phyloP scores from a whole-genome alignment of 2,888 invertebrate species.

The Elmis aenea region DNA sequence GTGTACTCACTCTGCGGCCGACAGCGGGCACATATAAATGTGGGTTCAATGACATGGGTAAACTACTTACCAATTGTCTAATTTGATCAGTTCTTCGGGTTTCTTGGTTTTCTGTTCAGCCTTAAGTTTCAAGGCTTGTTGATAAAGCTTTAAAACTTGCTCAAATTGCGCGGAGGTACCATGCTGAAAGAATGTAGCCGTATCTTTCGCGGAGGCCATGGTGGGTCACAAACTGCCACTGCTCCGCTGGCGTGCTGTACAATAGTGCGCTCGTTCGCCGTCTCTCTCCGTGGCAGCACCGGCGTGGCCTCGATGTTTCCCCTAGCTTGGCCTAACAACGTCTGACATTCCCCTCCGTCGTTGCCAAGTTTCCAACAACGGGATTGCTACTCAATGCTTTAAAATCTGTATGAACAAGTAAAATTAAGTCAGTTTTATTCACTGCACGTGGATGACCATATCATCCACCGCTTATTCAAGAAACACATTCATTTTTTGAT shows the following conservation, averaged over 20 bases:
- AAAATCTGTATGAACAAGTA: too few relatives aligned
- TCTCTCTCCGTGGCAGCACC: constrained; percentile 32
- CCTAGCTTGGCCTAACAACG: constrained; percentile 41
- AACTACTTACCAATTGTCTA: constrained; percentile 88
- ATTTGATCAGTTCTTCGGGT: constrained; percentile 89
- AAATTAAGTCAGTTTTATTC: too few relatives aligned
- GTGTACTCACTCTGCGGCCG: constrained; percentile 50
- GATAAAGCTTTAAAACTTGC: constrained; percentile 85
- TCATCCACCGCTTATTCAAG: too few relatives aligned
- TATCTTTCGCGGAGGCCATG: constrained; percentile 76
- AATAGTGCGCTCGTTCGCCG: constrained; percentile 30
- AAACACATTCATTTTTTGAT: too few relatives aligned
- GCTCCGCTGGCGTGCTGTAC: constrained; percentile 34
- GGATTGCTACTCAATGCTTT: constrained; percentile 7
- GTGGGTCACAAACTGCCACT: constrained; percentile 39
- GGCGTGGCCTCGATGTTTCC: constrained; percentile 37
- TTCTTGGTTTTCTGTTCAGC: constrained; percentile 84
- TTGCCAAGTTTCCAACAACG: constrained; percentile 25
- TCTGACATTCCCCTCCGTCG: constrained; percentile 42
- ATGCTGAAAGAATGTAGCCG: constrained; percentile 89
- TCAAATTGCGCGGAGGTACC: constrained; percentile 83
- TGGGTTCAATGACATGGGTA: constrained; percentile 34
- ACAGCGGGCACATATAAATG: constrained; percentile 31
- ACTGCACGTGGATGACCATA: too few relatives aligned
- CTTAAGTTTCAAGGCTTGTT: constrained; percentile 84